Conservation (phyloP, 2,888 invertebrate species). For the Steromphala cineraria region DNA sequence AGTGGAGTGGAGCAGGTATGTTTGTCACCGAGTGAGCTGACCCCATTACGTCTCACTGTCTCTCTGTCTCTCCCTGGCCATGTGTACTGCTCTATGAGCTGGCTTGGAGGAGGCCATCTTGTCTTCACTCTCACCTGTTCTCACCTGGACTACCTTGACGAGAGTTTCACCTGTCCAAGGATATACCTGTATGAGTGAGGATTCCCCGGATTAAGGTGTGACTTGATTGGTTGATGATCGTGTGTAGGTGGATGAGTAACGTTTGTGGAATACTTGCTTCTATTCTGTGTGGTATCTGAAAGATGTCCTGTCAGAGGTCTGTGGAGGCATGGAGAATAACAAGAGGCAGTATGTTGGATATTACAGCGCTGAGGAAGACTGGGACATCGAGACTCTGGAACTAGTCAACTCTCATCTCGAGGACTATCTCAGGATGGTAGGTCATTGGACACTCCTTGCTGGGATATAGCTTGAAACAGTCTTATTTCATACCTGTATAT, state of each 20-base stretch:
- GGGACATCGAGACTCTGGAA: constrained; percentile 59
- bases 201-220: neutral
- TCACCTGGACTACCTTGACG: constrained; percentile 9
- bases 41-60: neutral
- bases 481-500: neutral
- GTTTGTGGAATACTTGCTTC: constrained; percentile 9
- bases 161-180: neutral
- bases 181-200: neutral
- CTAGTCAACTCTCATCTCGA: constrained; percentile 61
- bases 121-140: neutral
- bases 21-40: too few species aligned
- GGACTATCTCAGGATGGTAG: constrained; percentile 63
- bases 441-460: constrained; percentile 22
- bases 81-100: neutral
- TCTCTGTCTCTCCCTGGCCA: neutral
- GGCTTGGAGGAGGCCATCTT: constrained; percentile 5
- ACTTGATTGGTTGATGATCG: neutral
- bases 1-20: too few species aligned
- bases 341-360: neutral
- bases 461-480: neutral
- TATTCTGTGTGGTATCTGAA: neutral
- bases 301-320: neutral
- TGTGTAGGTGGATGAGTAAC: neutral
- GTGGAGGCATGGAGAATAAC: constrained; percentile 1
- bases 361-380: constrained; percentile 62